A percentile compares a stretch with the other conserved stretches of the same genome.
phyloP scores from a whole-genome alignment of 1,140 invertebrate species.

The Charaxes varanes region DNA sequence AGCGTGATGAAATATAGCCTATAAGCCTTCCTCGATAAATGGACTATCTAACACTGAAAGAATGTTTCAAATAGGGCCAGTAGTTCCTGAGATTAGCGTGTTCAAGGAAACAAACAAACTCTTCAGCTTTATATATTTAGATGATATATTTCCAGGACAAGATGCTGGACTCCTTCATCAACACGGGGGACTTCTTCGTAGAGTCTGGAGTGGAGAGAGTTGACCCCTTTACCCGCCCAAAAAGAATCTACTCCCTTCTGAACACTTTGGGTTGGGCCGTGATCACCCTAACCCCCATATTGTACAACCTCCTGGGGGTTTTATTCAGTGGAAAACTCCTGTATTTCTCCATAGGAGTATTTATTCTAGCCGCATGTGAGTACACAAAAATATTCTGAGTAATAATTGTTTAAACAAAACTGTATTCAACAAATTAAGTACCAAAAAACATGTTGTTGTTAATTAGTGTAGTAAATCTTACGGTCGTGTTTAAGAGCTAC shows the following conservation, averaged over 20 bases:
- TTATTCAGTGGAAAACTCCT: conserved; percentile 83
- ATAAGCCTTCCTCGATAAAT: too few species aligned
- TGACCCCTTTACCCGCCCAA: conserved; percentile 73
- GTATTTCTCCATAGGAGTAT: conserved; percentile 80
- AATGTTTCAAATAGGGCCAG: too few species aligned
- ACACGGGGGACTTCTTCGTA: conserved; percentile 88
- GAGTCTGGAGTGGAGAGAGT: conserved; percentile 81
- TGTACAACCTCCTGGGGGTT: conserved; percentile 80
- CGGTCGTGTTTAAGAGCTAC: too few species aligned
- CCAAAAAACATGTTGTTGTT: too few species aligned
- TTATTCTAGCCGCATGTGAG: conserved; percentile 83
- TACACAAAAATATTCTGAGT: too few species aligned
- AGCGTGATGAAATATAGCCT: too few species aligned
- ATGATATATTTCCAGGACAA: conserved; percentile 83
- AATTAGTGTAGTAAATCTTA: too few species aligned
- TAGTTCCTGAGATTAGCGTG: too few species aligned
- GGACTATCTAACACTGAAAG: too few species aligned
- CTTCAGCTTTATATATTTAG: too few species aligned
- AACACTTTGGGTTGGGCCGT: conserved; percentile 83
- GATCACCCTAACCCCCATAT: conserved; percentile 80
- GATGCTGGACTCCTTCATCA: conserved; percentile 86
- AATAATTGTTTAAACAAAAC: neutral
- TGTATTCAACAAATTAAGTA: neutral
- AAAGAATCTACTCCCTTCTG: conserved; percentile 80
- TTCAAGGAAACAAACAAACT: too few species aligned